Evolutionary conservation across 1,140 invertebrate genomes (phyloP).

Genomic region (Oreohelix idahoensis): DNA sequence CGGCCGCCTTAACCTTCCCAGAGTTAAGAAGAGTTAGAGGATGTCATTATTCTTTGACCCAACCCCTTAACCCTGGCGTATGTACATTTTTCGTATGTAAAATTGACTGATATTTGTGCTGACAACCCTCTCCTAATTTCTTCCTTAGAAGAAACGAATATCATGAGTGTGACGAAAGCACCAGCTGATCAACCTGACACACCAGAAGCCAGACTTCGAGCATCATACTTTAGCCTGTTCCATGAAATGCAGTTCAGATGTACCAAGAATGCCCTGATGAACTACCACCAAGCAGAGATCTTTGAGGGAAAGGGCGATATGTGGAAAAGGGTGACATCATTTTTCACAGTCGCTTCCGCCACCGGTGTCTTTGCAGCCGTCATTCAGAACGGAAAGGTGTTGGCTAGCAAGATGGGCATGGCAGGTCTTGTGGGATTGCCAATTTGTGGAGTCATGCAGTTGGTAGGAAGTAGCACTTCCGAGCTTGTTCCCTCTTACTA

Average conservation of each 20-base stretch:
- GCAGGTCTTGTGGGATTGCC: not conserved
- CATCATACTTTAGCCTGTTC: not conserved
- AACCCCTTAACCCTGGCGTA: too few relatives aligned
- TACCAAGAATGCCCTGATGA: constrained; percentile 28
- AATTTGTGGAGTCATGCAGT: constrained; percentile 5
- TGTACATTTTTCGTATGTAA: too few relatives aligned
- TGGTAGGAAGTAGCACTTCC: constrained; percentile 4
- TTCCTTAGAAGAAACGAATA: not conserved
- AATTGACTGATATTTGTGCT: too few relatives aligned
- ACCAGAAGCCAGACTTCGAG: constrained; percentile 4
- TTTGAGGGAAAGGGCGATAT: not conserved
- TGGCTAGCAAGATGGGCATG: not conserved
- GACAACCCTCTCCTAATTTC: not conserved
- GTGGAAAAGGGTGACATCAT: not conserved
- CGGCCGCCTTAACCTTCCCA: too few relatives aligned
- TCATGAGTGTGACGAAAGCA: not conserved
- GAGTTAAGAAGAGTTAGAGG: too few relatives aligned
- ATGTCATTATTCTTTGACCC: too few relatives aligned
- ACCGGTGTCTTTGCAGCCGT: not conserved
- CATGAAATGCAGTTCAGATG: constrained; percentile 26
- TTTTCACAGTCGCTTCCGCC: not conserved
- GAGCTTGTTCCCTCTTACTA: not conserved
- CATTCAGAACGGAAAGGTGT: not conserved
- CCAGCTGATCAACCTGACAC: not conserved
- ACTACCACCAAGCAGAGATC: constrained; percentile 22